Evolutionary conservation across 2,888 invertebrate genomes (phyloP), one percentile per base, ranked within the genome.

Genomic region (Seira ritae): DNA sequence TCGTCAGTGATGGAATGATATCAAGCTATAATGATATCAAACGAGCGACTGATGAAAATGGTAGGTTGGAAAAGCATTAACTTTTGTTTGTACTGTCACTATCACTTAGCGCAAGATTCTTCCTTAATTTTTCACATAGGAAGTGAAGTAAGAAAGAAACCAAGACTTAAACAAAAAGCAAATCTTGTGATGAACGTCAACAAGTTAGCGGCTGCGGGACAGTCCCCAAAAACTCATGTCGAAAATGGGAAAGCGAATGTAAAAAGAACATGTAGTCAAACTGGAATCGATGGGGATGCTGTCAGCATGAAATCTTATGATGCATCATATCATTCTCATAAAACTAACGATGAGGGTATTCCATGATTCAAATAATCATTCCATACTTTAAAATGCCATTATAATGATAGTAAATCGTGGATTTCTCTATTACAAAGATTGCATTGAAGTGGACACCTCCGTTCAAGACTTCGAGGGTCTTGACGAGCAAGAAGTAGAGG

Each of bases 281-380:
- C 20, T 12, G 71, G 23, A 12, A 42, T 31, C 1, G 78, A 78
- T 10, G 70, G 42, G 12, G 82, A 81, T 12, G 46, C 67, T 15
- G 62, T 65, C 8, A 85, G 82, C 46, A 73, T 79, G 20, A 79
- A 78, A 20, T 81, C 81, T 0, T 71, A 79, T 23, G 71, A 42
- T 12, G 6, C 6, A 12, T 42, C 42, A 8, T 42, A 42, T 12
- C 6, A 69, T 8, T 42, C 80, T 20, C 76, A 73, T 31, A 31
- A 24, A 62, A 75, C 84, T 68, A 6, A 87, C 80, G 81, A 88
- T 84, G 80, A 92, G 65, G 96, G 96, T 89, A 6, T 42, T 6
- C 6, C 42, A 8, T 42, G 12, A 42, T 8, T 6, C 6, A 42
- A 42, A 6, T 6, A 8, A 8, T 42, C 12, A 12, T 6, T 42